Conservation (phyloP, 2,888 invertebrate species). For the Erebia aethiops region DNA sequence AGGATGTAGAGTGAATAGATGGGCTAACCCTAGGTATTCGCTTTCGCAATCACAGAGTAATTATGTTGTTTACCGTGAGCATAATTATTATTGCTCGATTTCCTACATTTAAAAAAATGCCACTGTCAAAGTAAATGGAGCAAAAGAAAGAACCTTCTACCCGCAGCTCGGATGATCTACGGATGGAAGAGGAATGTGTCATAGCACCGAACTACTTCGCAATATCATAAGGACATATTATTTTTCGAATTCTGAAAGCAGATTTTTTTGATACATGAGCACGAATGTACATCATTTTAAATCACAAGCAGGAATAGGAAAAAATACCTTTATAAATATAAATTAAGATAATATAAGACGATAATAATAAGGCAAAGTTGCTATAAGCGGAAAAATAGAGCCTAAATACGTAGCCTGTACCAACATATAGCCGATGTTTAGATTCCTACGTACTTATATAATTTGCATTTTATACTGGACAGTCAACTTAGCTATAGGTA, state of each 20-base stretch:
- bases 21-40: too few species aligned
- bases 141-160: constrained; percentile 4
- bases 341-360: neutral
- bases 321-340: too few species aligned
- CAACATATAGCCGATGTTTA: neutral
- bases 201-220: neutral
- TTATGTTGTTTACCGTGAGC: too few species aligned
- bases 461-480: constrained; percentile 15
- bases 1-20: too few species aligned
- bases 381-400: neutral
- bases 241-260: neutral
- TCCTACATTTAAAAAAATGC: neutral
- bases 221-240: neutral
- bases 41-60: too few species aligned
- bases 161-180: constrained; percentile 4
- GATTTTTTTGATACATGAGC: neutral
- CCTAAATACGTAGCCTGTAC: neutral
- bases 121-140: neutral
- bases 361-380: neutral
- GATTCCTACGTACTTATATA: neutral
- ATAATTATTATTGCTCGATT: too few species aligned
- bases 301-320: too few species aligned
- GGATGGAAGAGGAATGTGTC: constrained; percentile 15
- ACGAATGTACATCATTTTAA: neutral
- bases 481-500: constrained; percentile 21